Base-by-base conservation (phyloP, 2,888 invertebrate genomes). In the Autographa gamma region DNA sequence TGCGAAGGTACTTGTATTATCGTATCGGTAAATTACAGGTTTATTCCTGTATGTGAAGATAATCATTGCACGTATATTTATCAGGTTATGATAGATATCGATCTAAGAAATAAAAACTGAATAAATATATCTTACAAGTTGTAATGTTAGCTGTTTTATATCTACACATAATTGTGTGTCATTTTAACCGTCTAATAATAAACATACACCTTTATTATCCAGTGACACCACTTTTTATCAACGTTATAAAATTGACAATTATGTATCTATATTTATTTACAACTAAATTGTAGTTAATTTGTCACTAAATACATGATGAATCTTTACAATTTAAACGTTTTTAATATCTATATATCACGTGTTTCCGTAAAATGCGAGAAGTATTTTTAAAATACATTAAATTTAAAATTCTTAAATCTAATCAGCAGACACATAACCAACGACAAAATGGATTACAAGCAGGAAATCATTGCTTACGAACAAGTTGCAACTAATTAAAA, bases 371-470 rank as follows among this genome's bases (percentile, higher is more conserved):
- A 43, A 43, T 43, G 2, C 16, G 16, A 43, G 5, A 48, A 48
- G 1, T 48, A n/a, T n/a, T 48, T 16, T 16, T n/a, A 48, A n/a
- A 43, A 48, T 16, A 48, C 5, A 48, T 48, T n/a, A 48, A 1
- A 48, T 48, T 43, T 2, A 2, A 43, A 48, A 48, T 68, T 66
- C 61, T 14, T 43, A 60, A 71, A 74, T 48, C 61, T 58, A 63
- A 67, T 56, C 60, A 73, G 65, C 19, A 65, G 14, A 63, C n/a
- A 52, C 59, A 69, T 31, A 60, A 32, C 32, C 14, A 59, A 34
- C 60, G 81, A 76, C 79, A 79, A 79, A 54, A 68, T 52, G 52
- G 48, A 66, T 70, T 68, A 64, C n/a, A 69, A 68, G 41, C 18
- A 62, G 66, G 59, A 69, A 80, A 81, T 58, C 13, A 66, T 66